Percentiles rank a stretch among this genome's conserved stretches.
Evolutionary conservation across 2,888 invertebrate species (phyloP).

Genomic region (Acanthosepion pharaonis): DNA sequence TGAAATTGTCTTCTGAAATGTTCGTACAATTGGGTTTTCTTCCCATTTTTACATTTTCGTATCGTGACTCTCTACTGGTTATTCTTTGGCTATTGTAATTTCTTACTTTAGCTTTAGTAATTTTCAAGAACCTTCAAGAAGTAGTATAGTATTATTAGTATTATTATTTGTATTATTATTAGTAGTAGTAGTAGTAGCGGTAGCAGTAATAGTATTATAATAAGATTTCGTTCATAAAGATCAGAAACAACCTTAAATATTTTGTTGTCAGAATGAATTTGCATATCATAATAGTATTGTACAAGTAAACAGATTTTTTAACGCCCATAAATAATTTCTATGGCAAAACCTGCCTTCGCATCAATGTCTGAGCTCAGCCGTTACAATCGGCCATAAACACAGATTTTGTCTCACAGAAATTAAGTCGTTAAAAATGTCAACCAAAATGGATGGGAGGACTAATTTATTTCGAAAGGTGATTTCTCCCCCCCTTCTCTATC

Average conservation of each 20-base stretch:
- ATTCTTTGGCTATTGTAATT: no score
- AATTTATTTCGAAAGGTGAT: not conserved
- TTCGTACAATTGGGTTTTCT: no score
- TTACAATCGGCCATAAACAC: not conserved
- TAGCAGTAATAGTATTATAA: no score
- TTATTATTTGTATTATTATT: no score
- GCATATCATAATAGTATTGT: not conserved
- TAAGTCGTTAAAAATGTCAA: slow-evolving; percentile 9
- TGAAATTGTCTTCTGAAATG: no score
- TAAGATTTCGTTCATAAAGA: not conserved
- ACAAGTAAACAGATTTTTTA: not conserved
- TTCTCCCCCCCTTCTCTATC: not conserved
- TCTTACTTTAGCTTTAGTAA: no score
- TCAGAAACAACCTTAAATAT: not conserved
- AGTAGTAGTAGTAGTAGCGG: no score
- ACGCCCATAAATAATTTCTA: not conserved
- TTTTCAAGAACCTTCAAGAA: no score
- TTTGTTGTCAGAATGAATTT: not conserved
- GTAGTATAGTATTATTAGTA: no score
- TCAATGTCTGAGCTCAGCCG: not conserved
- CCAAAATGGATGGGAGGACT: not conserved
- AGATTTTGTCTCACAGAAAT: slow-evolving; percentile 33
- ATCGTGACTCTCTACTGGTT: no score
- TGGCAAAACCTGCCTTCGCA: not conserved
- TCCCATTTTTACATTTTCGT: no score